Evolutionary conservation across 2,113 vertebrate species (phyloP).

Genomic region (Ramphastos sulfuratus): DNA sequence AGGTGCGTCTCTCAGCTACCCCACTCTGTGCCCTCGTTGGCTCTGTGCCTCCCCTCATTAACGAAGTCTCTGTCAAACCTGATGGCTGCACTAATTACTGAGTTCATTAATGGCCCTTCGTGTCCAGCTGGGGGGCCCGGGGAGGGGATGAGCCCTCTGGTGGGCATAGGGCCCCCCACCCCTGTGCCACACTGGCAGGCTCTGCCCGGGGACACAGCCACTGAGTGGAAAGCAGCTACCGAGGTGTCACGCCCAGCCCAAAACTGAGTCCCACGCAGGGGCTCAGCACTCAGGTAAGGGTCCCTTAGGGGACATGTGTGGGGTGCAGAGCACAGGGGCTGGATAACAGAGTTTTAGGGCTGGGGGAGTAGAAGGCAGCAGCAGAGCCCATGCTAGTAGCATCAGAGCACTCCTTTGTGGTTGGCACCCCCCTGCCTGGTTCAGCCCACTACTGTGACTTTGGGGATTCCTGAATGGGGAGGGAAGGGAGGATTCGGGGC

Average conservation of each 20-base stretch:
- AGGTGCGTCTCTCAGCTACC: not conserved
- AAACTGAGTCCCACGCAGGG: not conserved
- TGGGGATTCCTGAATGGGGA: not conserved
- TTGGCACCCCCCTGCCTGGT: no score
- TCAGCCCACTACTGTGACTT: not conserved
- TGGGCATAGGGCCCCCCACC: not conserved
- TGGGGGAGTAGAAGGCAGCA: not conserved
- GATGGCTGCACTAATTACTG: slow-evolving; percentile 26
- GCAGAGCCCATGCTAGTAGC: not conserved
- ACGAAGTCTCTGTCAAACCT: not conserved
- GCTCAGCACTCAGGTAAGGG: slow-evolving; percentile 13
- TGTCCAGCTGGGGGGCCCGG: not conserved
- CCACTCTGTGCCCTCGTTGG: not conserved
- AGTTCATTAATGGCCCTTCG: not conserved
- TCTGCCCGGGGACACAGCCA: not conserved
- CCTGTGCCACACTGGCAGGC: not conserved
- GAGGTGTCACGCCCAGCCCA: not conserved
- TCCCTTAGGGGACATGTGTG: not conserved
- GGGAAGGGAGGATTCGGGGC: not conserved
- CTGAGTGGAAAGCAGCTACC: fast-evolving
- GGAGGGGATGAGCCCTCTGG: not conserved
- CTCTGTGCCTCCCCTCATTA: slow-evolving; percentile 33
- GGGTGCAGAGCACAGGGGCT: not conserved
- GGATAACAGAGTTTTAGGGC: not conserved
- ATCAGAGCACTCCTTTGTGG: not conserved